Conservation (phyloP, 2,888 invertebrate species). For the Phyllotreta cruciferae region DNA sequence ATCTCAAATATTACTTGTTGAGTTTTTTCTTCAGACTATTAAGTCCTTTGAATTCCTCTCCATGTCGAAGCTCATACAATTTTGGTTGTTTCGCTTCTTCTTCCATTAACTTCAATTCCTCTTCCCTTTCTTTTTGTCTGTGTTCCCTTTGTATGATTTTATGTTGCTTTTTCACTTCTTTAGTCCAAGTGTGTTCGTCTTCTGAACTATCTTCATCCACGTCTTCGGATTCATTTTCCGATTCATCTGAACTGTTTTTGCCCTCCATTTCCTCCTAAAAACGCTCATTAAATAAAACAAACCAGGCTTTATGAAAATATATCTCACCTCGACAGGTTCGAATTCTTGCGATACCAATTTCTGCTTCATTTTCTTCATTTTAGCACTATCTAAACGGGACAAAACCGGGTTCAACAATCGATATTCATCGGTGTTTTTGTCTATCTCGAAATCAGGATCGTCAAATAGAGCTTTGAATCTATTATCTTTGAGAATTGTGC, state of each 20-base stretch:
- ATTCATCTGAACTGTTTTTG: slow-evolving; percentile 60
- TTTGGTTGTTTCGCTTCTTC: slow-evolving; percentile 61
- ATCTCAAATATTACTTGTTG: slow-evolving; percentile 58
- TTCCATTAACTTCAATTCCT: slow-evolving; percentile 47
- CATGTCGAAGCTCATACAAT: slow-evolving; percentile 68
- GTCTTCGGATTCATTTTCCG: slow-evolving; percentile 42
- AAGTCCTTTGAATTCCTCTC: slow-evolving; percentile 66
- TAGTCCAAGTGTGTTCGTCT: slow-evolving; percentile 80
- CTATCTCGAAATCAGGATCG: slow-evolving; percentile 92
- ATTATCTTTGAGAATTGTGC: slow-evolving; percentile 80
- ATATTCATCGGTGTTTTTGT: slow-evolving; percentile 86
- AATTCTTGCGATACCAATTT: slow-evolving; percentile 64
- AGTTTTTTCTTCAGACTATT: slow-evolving; percentile 63
- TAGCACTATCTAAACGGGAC: slow-evolving; percentile 77
- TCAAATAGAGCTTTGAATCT: slow-evolving; percentile 91
- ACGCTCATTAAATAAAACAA: neutral
- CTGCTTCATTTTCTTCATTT: slow-evolving; percentile 68
- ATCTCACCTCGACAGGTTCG: slow-evolving; percentile 52
- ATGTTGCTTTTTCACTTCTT: slow-evolving; percentile 81
- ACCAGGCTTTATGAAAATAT: slow-evolving; percentile 1
- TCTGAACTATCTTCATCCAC: slow-evolving; percentile 69
- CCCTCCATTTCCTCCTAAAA: slow-evolving; percentile 59
- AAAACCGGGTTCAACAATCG: slow-evolving; percentile 87
- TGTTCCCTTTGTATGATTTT: slow-evolving; percentile 67
- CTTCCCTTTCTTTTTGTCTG: slow-evolving; percentile 56